Conservation (phyloP, 92 coral and sea anemone genomes). For the Muricea muricata region DNA sequence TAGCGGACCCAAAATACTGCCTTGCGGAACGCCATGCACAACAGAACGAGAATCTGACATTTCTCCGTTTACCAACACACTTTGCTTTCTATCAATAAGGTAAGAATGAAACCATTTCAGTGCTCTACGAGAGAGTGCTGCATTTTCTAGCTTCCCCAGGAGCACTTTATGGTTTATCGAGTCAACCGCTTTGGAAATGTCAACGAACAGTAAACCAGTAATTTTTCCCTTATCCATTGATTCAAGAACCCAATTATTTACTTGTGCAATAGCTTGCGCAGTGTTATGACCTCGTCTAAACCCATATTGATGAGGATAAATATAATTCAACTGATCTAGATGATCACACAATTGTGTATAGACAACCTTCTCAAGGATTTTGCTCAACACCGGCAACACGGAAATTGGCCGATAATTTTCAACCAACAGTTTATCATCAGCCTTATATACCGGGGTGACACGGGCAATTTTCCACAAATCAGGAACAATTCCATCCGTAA, state of each 20-base stretch:
- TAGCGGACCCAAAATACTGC: conserved; percentile 55
- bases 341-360: conserved; percentile 29
- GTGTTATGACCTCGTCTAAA: conserved; percentile 57
- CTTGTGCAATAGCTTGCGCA: conserved; percentile 56
- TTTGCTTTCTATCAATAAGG: neutral
- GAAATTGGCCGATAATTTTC: too few relatives aligned
- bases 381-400: too few relatives aligned
- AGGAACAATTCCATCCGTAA: too few relatives aligned
- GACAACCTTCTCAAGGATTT: too few relatives aligned
- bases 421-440: too few relatives aligned
- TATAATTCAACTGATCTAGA: too few relatives aligned
- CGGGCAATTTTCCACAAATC: too few relatives aligned
- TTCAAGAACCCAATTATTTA: conserved; percentile 61
- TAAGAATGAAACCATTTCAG: neutral
- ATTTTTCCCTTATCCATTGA: conserved; percentile 51
- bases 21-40: conserved; percentile 47
- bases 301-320: conserved; percentile 49
- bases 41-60: neutral
- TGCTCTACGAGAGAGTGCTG: neutral
- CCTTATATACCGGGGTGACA: too few relatives aligned
- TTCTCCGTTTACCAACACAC: neutral
- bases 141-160: neutral
- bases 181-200: conserved; percentile 55
- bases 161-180: conserved; percentile 11
- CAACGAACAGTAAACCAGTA: conserved; percentile 54